Evolutionary conservation across 92 coral and sea anemone genomes (phyloP).

Genomic region (Pocillopora meandrina): DNA sequence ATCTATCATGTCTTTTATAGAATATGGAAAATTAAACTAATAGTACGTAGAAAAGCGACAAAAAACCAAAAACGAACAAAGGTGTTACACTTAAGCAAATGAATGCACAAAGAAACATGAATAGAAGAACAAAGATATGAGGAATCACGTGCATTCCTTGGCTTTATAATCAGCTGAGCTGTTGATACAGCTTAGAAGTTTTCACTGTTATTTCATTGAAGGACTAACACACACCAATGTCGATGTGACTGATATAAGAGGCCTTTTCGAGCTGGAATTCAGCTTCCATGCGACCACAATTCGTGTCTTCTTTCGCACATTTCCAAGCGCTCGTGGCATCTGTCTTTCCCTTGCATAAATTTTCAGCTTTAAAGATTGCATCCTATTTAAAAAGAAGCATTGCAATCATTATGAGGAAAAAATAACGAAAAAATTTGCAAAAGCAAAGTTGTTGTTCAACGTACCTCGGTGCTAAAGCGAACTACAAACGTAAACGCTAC

Average conservation of each 20-base stretch:
- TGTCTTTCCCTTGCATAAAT: constrained; percentile 59
- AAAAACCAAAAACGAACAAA: too few relatives aligned
- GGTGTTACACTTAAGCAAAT: too few relatives aligned
- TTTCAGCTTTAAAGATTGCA: constrained; percentile 69
- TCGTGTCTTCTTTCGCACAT: constrained; percentile 63
- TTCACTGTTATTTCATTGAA: neutral
- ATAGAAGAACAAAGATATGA: too few relatives aligned
- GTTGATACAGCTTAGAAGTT: too few relatives aligned
- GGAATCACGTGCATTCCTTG: too few relatives aligned
- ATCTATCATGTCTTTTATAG: too few relatives aligned
- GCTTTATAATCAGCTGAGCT: too few relatives aligned
- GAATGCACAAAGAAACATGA: too few relatives aligned
- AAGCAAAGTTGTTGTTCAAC: neutral
- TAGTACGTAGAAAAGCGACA: too few relatives aligned
- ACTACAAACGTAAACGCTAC: constrained; percentile 58
- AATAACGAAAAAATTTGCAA: neutral
- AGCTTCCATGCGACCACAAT: constrained; percentile 69
- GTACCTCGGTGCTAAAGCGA: constrained; percentile 82
- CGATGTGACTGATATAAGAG: constrained; percentile 75
- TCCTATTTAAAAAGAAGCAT: constrained; percentile 49
- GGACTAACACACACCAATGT: constrained; percentile 62
- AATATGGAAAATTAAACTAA: too few relatives aligned
- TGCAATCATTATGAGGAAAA: neutral
- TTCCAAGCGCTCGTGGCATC: constrained; percentile 70
- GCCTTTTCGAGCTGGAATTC: constrained; percentile 85